A percentile compares a stretch with the other conserved stretches of the same genome.
phyloP scores from a whole-genome alignment of 2,113 vertebrate genomes.

The Lasiurus borealis region DNA sequence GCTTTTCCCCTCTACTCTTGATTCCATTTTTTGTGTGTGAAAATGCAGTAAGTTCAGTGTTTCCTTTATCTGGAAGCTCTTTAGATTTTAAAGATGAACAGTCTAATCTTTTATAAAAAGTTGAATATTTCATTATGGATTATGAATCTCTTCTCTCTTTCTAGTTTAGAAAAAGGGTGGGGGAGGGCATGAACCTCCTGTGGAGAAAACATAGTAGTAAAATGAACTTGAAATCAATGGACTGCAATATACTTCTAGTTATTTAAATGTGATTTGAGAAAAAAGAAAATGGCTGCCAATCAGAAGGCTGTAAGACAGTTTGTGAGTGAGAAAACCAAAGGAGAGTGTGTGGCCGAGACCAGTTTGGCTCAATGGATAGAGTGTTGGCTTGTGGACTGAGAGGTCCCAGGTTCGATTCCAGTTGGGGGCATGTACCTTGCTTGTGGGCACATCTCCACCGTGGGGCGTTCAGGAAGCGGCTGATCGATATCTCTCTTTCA shows the following conservation, averaged over 20 bases:
- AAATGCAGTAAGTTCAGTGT: not conserved
- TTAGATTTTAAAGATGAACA: not conserved
- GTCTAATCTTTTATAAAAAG: not conserved
- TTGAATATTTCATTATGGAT: not conserved
- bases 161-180: not conserved
- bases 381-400: too few relatives aligned
- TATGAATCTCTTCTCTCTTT: not conserved
- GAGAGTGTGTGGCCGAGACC: too few relatives aligned
- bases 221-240: not conserved
- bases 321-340: too few relatives aligned
- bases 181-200: rapidly evolving
- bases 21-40: not conserved
- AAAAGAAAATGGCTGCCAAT: too few relatives aligned
- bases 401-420: too few relatives aligned
- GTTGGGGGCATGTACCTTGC: too few relatives aligned
- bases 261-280: not conserved
- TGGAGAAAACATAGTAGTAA: not conserved
- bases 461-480: too few relatives aligned
- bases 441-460: too few relatives aligned
- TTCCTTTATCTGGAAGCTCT: not conserved
- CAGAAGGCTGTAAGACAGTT: too few relatives aligned
- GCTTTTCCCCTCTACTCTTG: not conserved
- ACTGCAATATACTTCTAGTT: not conserved
- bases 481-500: too few relatives aligned
- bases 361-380: too few relatives aligned